Evolutionary conservation across 2,113 vertebrate genomes (phyloP), one percentile per base, ranked within the genome.

Genomic region (Mormyrus lacerda): DNA sequence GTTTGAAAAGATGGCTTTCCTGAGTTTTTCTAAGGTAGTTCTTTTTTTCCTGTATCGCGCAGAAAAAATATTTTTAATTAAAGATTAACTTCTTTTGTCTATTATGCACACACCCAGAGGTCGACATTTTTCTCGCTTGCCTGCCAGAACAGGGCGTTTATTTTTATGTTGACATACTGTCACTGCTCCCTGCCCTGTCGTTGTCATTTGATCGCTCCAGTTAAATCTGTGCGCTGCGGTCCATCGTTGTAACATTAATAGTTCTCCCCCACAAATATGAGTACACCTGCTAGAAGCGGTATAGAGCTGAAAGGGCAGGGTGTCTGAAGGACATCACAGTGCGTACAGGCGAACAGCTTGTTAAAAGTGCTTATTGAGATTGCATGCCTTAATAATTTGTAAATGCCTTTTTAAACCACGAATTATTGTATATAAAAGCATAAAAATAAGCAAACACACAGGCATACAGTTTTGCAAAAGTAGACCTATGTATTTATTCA

Each of bases 61-160:
- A 79, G 35, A 42, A 17, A 79, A 35, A 39, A 79, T 42, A 42
- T 42, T 39, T 42, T 79, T 69, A 69, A 69, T 69, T 69, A 79
- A 79, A 79, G 31, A 79, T 79, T 79, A 79, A 79, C 73, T 42
- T 42, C 73, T 79, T 79, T 79, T 79, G 73, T 79, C 73, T 79
- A 79, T 42, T 5, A 79, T 79, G 73, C 31, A 42, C 73, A 79
- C 73, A 79, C 73, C 73, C 73, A 79, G 73, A 79, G 35, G 35
- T 79, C 31, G 31, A 19, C 35, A 42, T 79, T 79, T 79, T 79
- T 79, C 73, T 65, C 61, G 0, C 31, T 76, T 31, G 31, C 35
- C 35, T 79, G 35, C 73, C 35, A 79, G 35, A 79, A 79, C 15
- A 79, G 73, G 73, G 73, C 73, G 73, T 79, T 76, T 76, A 42